Evolutionary conservation across 2,888 invertebrate genomes (phyloP), one percentile per base, ranked within the genome.

Genomic region (Operophtera brumata): DNA sequence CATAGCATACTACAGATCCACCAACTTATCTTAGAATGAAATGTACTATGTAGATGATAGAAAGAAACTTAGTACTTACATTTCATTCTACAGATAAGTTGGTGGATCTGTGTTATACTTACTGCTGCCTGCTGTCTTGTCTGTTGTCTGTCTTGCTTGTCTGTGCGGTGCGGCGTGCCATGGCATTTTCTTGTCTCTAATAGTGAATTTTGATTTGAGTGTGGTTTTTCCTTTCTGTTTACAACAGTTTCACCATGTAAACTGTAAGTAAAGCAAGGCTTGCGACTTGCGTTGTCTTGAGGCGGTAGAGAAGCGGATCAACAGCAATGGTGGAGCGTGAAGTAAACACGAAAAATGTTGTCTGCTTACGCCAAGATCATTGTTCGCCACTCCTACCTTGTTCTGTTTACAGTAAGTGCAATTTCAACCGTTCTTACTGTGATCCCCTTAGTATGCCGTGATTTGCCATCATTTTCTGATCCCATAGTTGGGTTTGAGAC

Each of bases 401-500:
- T 85, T 66, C 73, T 91, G 68, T 82, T 86, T 60, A 70, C 72
- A 58, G 76, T 89, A 70, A 79, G 82, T 71, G 73, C 78, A 54
- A 75, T 89, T 60, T 86, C 84, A 47, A 84, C 86, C 35, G 64
- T 80, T 58, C 78, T 90, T 11, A 86, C 89, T 52, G 77, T 88
- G 43, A 77, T 91, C 47, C 89, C 91, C 1, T 65, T 90, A 39
- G 67, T 87, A 56, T 86, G 77, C 65, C 87, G 78, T 70, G 73
- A 79, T 25, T 66, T 86, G 36, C 97, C 97, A 34, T 94, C 95
- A 79, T 97, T 98, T 86, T 93, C 94, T 62, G 96, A 97, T 82
- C 97, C 97, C 20, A 93, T 96, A 74, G 86, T 97, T 93, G 98
- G 98, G 4, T 98, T 98, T 85, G 97, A 97, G 80, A 95, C 97